A percentile compares a stretch with the other conserved stretches of the same genome.
Conservation (phyloP, 2,888 invertebrate species). For the Hydriomena furcata region DNA sequence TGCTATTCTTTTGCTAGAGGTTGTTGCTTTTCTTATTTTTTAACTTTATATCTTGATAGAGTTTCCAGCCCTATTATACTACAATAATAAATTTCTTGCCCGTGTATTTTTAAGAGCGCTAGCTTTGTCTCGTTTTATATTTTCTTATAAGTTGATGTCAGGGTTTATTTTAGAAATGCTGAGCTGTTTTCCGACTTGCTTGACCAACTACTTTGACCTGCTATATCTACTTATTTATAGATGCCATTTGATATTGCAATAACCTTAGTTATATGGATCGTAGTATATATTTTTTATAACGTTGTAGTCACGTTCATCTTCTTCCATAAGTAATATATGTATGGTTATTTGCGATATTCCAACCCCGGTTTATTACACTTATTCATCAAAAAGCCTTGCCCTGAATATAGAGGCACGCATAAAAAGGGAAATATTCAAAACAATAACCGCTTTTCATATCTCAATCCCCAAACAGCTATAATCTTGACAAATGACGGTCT, state of each 20-base stretch:
- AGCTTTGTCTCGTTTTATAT: too few relatives aligned
- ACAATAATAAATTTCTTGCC: too few relatives aligned
- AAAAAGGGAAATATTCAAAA: slow-evolving; percentile 74
- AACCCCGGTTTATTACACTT: slow-evolving; percentile 12
- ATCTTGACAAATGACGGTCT: slow-evolving; percentile 82
- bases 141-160: too few relatives aligned
- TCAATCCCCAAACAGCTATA: slow-evolving; percentile 76
- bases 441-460: slow-evolving; percentile 79
- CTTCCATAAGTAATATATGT: not conserved
- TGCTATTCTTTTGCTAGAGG: slow-evolving; percentile 43
- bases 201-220: too few relatives aligned
- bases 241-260: too few relatives aligned
- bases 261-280: too few relatives aligned
- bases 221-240: too few relatives aligned
- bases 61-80: too few relatives aligned
- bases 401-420: slow-evolving; percentile 42
- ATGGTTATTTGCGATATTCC: slow-evolving; percentile 19
- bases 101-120: too few relatives aligned
- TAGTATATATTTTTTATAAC: not conserved
- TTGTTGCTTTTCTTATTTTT: slow-evolving; percentile 27
- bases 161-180: too few relatives aligned
- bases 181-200: too few relatives aligned
- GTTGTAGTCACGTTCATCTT: not conserved
- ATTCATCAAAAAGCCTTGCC: slow-evolving; percentile 36
- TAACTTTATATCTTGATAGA: slow-evolving; percentile 1